Evolutionary conservation across 2,113 vertebrate genomes (phyloP), one percentile per base, ranked within the genome.

Genomic region (Caranx ignobilis): DNA sequence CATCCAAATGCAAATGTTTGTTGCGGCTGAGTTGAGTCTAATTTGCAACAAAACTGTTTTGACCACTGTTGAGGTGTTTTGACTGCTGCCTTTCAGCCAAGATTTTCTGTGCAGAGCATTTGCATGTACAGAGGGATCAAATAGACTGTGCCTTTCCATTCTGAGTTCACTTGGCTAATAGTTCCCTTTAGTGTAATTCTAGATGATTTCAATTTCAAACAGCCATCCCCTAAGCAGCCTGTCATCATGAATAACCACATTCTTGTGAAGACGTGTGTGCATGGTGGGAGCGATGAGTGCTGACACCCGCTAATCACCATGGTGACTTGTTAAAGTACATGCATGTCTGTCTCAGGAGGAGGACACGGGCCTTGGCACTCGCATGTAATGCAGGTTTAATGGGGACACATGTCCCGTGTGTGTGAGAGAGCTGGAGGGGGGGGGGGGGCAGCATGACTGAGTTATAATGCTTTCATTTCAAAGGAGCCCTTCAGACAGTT

Each of bases 151-250:
- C 54, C 54, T 59, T 64, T 75, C 52, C 64, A 54, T 67, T 70
- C 73, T n/a, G 64, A 63, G 61, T 69, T 79, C 86, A 90, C 80
- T 39, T 77, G 67, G 71, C 48, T 88, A 87, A 88, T 78, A 56
- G 70, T 66, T 85, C 82, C 79, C 84, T 69, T 76, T 32, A 62
- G 83, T 79, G 60, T 57, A 65, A 86, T 80, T 43, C 48, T 54
- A 71, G 60, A 83, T 73, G 52, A 84, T 91, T 87, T 88, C 83
- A 71, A 45, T 84, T 88, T 89, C 71, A 84, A 84, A 86, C 61
- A 47, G 71, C 59, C 63, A 61, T 62, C 56, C 50, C 35, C 70
- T 45, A 64, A 87, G 75, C 72, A 26, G 76, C 65, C 82, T 68
- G 84, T 72, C 84, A 67, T 69, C 50, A 71, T 10, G 55, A 52